These are phyloP conservation scores for Gryllus bimaculatus DNA, from an alignment of 1,140 invertebrate species.

Conservation along the genomic window DNA sequence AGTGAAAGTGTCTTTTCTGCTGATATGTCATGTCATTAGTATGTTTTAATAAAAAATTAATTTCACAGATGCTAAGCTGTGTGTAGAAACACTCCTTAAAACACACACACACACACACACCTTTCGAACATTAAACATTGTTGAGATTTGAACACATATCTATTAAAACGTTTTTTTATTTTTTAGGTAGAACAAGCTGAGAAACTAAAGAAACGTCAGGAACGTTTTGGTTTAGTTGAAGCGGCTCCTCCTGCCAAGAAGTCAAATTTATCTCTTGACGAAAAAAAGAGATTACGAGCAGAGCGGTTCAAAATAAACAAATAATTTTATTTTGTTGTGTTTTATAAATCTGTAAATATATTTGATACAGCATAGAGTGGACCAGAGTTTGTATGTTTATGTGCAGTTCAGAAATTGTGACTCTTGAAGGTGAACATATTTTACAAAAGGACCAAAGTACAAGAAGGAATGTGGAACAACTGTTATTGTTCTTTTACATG, in stretches of 20 bases:
- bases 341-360: not conserved
- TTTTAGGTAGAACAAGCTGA: not conserved
- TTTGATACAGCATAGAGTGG: not conserved
- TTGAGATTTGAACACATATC: too few relatives aligned
- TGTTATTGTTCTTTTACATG: not conserved
- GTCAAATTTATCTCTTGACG: not conserved
- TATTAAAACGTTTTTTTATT: not conserved
- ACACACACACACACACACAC: too few relatives aligned
- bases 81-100: too few relatives aligned
- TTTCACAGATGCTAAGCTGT: too few relatives aligned
- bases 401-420: not conserved
- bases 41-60: too few relatives aligned
- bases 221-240: not conserved
- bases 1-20: too few relatives aligned
- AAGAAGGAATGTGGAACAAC: not conserved
- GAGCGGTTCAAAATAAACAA: not conserved
- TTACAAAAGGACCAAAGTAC: not conserved
- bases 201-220: not conserved
- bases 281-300: not conserved
- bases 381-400: not conserved
- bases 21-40: too few relatives aligned
- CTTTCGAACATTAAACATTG: too few relatives aligned
- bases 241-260: not conserved
- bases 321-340: not conserved
- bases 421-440: not conserved